Evolutionary conservation across 2,113 vertebrate genomes (phyloP).

Genomic region (Clinocottus analis): DNA sequence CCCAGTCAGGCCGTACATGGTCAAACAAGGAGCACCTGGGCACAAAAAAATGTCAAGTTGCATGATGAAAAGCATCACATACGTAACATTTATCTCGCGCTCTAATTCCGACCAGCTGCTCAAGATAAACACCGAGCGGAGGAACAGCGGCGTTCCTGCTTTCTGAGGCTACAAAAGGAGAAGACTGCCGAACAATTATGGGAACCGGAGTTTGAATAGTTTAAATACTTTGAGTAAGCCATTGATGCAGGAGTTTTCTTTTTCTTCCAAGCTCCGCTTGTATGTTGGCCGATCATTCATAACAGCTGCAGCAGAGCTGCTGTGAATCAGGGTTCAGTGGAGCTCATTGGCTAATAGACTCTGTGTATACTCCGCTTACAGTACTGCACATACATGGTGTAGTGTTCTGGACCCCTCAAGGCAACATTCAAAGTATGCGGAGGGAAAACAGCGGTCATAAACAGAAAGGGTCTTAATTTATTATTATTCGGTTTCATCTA

Average conservation of each 20-base stretch:
- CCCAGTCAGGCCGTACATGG: constrained; percentile 38
- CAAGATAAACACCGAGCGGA: neutral
- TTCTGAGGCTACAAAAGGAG: constrained; percentile 6
- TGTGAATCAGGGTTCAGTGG: constrained; percentile 4
- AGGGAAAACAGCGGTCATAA: neutral
- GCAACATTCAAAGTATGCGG: neutral
- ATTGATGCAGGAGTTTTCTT: neutral
- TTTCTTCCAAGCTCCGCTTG: neutral
- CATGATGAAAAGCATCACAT: neutral
- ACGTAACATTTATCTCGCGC: neutral
- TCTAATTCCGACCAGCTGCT: constrained; percentile 26
- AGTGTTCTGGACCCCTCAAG: neutral
- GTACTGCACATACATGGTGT: neutral
- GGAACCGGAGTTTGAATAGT: neutral
- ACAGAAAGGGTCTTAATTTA: neutral
- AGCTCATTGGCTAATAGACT: neutral
- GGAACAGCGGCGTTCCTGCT: neutral
- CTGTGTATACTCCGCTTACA: neutral
- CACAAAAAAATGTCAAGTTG: neutral
- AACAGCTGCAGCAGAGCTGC: neutral
- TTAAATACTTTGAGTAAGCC: neutral
- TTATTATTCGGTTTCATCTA: neutral
- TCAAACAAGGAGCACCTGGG: constrained; percentile 12
- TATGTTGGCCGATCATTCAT: neutral
- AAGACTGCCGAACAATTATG: neutral